These are phyloP conservation scores for Trichomycterus rosablanca DNA, from an alignment of 2,113 vertebrate species.

Conservation along the genomic window DNA sequence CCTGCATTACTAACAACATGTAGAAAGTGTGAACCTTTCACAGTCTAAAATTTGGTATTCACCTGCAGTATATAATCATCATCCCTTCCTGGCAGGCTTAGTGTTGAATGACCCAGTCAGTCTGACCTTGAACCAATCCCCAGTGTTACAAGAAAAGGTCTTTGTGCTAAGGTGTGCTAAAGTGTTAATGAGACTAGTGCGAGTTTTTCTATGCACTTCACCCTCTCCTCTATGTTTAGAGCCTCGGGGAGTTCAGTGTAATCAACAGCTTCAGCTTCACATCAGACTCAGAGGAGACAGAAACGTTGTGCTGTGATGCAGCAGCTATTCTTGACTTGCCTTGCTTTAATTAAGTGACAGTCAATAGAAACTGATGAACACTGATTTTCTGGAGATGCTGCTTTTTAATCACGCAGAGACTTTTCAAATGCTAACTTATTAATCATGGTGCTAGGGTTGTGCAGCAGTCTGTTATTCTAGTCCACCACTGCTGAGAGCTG, in stretches of 20 bases:
- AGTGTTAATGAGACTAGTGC: constrained; percentile 17
- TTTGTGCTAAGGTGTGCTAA: constrained; percentile 22
- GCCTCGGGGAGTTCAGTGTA: constrained; percentile 33
- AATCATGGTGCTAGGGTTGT: neutral
- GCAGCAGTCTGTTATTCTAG: too few species aligned
- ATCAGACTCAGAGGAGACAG: constrained; percentile 12
- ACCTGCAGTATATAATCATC: too few species aligned
- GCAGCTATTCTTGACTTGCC: constrained; percentile 8
- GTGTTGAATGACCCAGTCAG: neutral
- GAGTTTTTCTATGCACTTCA: constrained; percentile 27
- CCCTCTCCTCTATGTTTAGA: constrained; percentile 32
- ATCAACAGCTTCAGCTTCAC: constrained; percentile 46
- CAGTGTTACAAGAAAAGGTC: constrained; percentile 8
- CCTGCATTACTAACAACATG: too few species aligned
- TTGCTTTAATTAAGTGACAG: constrained; percentile 13
- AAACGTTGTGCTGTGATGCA: constrained; percentile 18
- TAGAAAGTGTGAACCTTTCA: neutral
- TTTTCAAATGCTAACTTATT: neutral
- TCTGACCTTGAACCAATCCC: constrained; percentile 33
- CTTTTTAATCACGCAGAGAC: neutral
- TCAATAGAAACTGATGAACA: constrained; percentile 10
- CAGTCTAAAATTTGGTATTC: constrained; percentile 2
- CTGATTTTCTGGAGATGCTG: constrained; percentile 8
- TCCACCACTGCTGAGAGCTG: too few species aligned
- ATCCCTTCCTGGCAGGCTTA: constrained; percentile 1